Percentiles rank a stretch among this genome's conserved stretches.
These are phyloP conservation scores for Philaenus spumarius DNA, from an alignment of 1,140 invertebrate species.

Conservation along the genomic window DNA sequence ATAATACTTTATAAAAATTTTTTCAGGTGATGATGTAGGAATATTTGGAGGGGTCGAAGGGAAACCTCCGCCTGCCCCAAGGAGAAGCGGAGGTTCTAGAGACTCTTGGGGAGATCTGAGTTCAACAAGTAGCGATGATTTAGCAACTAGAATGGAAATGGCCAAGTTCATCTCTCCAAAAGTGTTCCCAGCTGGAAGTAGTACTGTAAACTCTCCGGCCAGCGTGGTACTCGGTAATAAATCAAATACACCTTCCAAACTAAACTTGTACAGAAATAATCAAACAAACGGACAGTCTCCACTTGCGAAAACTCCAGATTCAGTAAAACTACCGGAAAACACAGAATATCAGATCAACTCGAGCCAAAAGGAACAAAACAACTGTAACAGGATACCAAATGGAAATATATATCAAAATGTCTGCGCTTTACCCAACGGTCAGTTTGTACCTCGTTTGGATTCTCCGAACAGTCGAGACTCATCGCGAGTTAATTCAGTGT, in stretches of 20 bases:
- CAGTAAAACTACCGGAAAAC: too few species aligned
- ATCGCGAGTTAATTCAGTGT: background rate
- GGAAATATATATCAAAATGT: constrained; percentile 18
- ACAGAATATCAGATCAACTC: too few species aligned
- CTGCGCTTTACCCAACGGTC: constrained; percentile 11
- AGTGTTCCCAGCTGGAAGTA: constrained; percentile 65
- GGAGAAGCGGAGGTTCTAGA: constrained; percentile 14
- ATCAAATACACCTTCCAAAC: background rate
- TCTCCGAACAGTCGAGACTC: background rate
- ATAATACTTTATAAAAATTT: background rate
- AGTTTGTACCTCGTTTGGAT: constrained; percentile 1
- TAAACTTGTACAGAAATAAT: background rate
- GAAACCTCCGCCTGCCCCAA: constrained; percentile 19
- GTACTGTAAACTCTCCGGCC: constrained; percentile 70
- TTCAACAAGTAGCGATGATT: constrained; percentile 21
- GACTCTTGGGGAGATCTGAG: constrained; percentile 26
- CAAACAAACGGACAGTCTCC: too few species aligned
- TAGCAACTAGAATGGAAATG: background rate
- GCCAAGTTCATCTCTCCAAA: constrained; percentile 57
- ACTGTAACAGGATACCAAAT: background rate
- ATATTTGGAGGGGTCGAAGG: constrained; percentile 16
- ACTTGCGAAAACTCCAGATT: too few species aligned
- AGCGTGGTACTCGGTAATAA: constrained; percentile 59
- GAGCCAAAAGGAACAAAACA: too few species aligned
- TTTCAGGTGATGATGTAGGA: constrained; percentile 5